A percentile compares a stretch with the other conserved stretches of the same genome.
phyloP scores from a whole-genome alignment of 2,797 vertebrate species.

The Vultur gryphus region DNA sequence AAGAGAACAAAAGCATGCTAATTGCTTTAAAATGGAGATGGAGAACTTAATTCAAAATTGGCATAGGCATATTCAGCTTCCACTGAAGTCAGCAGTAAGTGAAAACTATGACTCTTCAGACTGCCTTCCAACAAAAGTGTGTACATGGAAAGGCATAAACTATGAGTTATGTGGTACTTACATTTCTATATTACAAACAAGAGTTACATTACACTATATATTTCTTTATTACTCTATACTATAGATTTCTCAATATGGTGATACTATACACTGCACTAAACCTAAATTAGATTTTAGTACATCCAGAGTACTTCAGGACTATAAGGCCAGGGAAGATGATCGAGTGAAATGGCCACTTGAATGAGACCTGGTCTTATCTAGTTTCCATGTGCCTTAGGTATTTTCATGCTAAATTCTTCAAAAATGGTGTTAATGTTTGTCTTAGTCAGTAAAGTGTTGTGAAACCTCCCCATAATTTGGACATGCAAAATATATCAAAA shows the following conservation, averaged over 20 bases:
- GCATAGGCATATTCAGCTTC: not conserved
- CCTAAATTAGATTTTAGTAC: not conserved
- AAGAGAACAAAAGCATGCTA: not conserved
- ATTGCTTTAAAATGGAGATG: constrained; percentile 5
- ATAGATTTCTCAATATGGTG: not conserved
- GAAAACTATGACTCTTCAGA: not conserved
- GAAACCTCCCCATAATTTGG: not conserved
- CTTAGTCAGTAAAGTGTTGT: not conserved
- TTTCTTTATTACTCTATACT: not conserved
- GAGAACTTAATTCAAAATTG: constrained; percentile 31
- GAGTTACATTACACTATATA: not conserved
- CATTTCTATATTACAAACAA: not conserved
- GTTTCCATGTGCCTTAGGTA: not conserved
- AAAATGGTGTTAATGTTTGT: not conserved
- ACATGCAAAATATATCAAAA: not conserved
- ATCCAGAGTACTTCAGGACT: not conserved
- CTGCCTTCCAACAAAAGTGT: not conserved
- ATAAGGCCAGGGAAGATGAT: not conserved
- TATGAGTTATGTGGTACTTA: not conserved
- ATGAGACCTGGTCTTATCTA: not conserved
- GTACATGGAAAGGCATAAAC: not conserved
- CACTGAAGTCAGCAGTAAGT: not conserved
- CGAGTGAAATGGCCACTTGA: not conserved
- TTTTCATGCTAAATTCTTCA: not conserved
- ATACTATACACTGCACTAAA: not conserved